Evolutionary conservation across 23 tunicate genomes (phyloP).

Genomic region (Phallusia fumigata): DNA sequence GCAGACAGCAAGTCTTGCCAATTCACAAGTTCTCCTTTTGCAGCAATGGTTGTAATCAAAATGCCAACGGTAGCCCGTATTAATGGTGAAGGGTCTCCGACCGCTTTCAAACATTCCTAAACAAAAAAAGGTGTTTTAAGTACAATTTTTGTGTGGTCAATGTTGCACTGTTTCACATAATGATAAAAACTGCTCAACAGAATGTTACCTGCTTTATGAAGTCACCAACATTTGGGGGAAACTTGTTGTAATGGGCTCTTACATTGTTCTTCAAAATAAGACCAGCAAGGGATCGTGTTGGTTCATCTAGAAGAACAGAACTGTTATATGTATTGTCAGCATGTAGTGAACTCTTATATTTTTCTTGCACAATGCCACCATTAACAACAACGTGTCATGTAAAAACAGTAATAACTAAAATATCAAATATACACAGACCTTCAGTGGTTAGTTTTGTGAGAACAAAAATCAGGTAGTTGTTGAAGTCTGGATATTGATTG

Average conservation of each 20-base stretch:
- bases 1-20: slow-evolving; percentile 86
- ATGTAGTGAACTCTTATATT: neutral
- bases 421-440: slow-evolving; percentile 25
- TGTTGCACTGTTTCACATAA: too few species aligned
- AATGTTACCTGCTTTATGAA: slow-evolving; percentile 62
- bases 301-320: slow-evolving; percentile 57
- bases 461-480: slow-evolving; percentile 89
- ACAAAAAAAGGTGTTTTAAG: too few species aligned
- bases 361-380: neutral
- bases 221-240: slow-evolving; percentile 70
- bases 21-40: slow-evolving; percentile 59
- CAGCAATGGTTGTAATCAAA: slow-evolving; percentile 83
- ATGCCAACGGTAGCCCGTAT: slow-evolving; percentile 92
- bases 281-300: slow-evolving; percentile 87
- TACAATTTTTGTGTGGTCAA: too few species aligned
- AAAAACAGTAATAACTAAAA: too few species aligned
- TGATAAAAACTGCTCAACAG: too few species aligned
- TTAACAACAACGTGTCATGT: neutral
- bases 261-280: slow-evolving; percentile 94
- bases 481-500: slow-evolving; percentile 88
- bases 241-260: slow-evolving; percentile 58
- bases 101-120: slow-evolving; percentile 85
- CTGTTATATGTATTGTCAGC: neutral
- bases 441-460: slow-evolving; percentile 81
- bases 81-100: slow-evolving; percentile 87